phyloP scores from a whole-genome alignment of 2,113 vertebrate genomes.

The Sebastes schlegelii region DNA sequence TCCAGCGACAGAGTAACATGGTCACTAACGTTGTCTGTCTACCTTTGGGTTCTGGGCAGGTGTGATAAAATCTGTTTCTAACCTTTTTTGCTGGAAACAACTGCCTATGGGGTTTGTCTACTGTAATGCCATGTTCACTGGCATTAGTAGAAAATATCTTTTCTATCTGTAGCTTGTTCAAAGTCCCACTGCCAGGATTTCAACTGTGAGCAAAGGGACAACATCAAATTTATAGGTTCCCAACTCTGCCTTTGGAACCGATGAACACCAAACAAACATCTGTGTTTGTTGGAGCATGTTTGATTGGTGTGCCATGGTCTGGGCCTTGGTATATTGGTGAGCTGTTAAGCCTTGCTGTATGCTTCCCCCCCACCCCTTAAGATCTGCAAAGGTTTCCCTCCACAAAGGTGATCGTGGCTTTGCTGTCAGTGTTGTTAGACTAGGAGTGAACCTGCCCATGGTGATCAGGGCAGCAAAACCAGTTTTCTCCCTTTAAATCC shows the following conservation, averaged over 20 bases:
- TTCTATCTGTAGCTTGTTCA: not conserved
- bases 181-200: not conserved
- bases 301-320: not conserved
- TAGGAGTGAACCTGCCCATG: not conserved
- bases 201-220: not conserved
- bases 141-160: not conserved
- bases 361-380: not conserved
- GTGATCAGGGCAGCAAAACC: not conserved
- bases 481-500: not conserved
- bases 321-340: not conserved
- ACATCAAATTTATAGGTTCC: not conserved
- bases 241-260: not conserved
- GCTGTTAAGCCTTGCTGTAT: not conserved
- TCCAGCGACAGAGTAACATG: not conserved
- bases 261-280: not conserved
- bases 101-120: not conserved
- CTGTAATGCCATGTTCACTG: not conserved
- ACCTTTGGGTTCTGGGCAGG: not conserved
- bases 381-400: not conserved
- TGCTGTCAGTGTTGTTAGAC: not conserved
- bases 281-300: constrained; percentile 2
- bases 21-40: not conserved
- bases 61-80: not conserved
- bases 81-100: not conserved
- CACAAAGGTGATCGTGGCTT: not conserved